Evolutionary conservation across 2,888 invertebrate genomes (phyloP).

Genomic region (Acrocera orbiculus): DNA sequence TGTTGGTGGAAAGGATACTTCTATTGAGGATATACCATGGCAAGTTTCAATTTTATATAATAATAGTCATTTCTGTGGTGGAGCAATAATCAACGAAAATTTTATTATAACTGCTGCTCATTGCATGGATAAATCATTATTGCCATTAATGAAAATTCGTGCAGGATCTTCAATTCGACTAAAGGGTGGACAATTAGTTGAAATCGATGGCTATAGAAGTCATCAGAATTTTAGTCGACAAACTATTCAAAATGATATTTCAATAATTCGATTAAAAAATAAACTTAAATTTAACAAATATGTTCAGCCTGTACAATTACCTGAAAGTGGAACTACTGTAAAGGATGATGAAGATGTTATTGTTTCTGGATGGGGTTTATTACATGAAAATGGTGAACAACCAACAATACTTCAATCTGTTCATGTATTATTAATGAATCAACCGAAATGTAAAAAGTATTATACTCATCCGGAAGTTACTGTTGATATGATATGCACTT

Average conservation of each 20-base stretch:
- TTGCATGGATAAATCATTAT: slow-evolving; percentile 9
- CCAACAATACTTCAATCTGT: slow-evolving; percentile 4
- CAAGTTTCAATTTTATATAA: slow-evolving; percentile 3
- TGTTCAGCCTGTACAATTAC: no score
- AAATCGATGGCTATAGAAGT: no score
- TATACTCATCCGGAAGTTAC: slow-evolving; percentile 23
- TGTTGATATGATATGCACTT: slow-evolving; percentile 36
- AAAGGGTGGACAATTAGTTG: not conserved
- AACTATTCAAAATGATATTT: no score
- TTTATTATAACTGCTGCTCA: slow-evolving; percentile 16
- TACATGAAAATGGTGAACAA: slow-evolving; percentile 1
- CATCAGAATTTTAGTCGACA: no score
- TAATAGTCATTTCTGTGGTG: slow-evolving; percentile 11
- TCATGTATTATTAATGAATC: not conserved
- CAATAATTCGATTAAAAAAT: no score
- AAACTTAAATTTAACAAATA: no score
- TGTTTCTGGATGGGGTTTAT: slow-evolving; percentile 10
- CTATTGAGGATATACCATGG: slow-evolving; percentile 3
- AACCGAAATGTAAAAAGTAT: slow-evolving; percentile 18
- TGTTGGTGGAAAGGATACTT: slow-evolving; percentile 4
- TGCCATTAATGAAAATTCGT: slow-evolving; percentile 1
- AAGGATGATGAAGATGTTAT: not conserved
- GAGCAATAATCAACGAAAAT: slow-evolving; percentile 13
- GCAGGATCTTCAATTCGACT: not conserved
- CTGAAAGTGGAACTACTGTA: not conserved